A percentile compares a stretch with the other conserved stretches of the same genome.
Evolutionary conservation across 2,888 invertebrate genomes (phyloP).

Genomic region (Lucinisca nassula): DNA sequence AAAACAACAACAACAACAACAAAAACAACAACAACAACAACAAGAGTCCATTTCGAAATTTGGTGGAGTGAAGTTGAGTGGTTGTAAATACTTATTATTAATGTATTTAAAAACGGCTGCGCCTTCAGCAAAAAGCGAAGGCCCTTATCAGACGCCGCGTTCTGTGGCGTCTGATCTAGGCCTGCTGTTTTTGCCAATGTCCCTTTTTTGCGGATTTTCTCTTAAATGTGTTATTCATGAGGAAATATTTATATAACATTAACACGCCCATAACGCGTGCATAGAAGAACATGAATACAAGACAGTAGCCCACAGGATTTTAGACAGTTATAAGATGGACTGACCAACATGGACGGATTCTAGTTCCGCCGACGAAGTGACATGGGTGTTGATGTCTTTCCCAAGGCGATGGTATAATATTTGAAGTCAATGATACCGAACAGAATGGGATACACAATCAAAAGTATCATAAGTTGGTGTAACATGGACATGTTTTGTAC

Average conservation of each 20-base stretch:
- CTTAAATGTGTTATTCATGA: not conserved
- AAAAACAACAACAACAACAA: no score
- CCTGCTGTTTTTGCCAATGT: not conserved
- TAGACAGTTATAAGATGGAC: no score
- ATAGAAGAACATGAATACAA: no score
- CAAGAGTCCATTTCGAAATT: no score
- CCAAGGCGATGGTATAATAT: not conserved
- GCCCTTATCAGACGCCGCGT: no score
- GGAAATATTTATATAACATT: not conserved
- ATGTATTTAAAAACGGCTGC: no score
- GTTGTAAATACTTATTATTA: no score
- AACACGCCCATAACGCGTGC: not conserved
- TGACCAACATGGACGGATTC: not conserved
- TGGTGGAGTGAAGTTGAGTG: no score
- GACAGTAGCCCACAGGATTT: no score
- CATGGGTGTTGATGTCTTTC: not conserved
- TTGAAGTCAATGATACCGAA: not conserved
- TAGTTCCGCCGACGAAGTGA: not conserved
- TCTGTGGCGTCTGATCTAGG: no score
- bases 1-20: no score
- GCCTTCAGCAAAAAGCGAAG: no score
- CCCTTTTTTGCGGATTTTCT: not conserved
- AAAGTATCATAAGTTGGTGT: conserved; percentile 17
- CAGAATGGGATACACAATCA: conserved; percentile 39
- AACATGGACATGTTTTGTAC: conserved; percentile 22